Evolutionary conservation across 2,797 vertebrate genomes (phyloP).

Genomic region (Intellagama lesueurii): DNA sequence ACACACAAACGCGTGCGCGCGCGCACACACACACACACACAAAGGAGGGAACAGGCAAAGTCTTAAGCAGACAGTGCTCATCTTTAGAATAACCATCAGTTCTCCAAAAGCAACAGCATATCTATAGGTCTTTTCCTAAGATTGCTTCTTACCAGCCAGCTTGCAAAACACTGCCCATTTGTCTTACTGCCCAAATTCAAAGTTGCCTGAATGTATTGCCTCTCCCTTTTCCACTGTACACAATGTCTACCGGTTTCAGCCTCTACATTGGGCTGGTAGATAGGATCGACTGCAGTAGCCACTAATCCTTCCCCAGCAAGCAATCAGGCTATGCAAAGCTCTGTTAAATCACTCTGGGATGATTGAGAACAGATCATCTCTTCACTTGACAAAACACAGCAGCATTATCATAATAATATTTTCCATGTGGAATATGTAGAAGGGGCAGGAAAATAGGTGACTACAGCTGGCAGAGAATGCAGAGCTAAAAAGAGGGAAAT

Average conservation of each 20-base stretch:
- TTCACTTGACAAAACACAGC: not conserved
- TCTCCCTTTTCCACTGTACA: not conserved
- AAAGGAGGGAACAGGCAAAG: too few species aligned
- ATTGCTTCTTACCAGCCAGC: not conserved
- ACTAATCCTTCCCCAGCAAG: not conserved
- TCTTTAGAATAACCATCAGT: too few species aligned
- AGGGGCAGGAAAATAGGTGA: not conserved
- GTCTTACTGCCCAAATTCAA: not conserved
- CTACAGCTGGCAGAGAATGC: not conserved
- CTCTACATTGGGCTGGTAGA: not conserved
- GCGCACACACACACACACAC: too few species aligned
- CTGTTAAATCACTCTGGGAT: not conserved
- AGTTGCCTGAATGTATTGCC: not conserved
- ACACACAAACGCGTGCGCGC: too few species aligned
- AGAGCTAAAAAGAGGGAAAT: not conserved
- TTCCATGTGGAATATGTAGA: not conserved
- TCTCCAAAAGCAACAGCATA: not conserved
- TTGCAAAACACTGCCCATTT: not conserved
- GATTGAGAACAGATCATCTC: not conserved
- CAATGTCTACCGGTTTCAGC: not conserved
- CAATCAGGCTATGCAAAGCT: not conserved
- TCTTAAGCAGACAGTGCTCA: too few species aligned
- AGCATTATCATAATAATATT: not conserved
- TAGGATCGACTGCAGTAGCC: not conserved
- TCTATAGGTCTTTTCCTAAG: not conserved